Evolutionary conservation across 1,140 invertebrate genomes (phyloP), one percentile per base, ranked within the genome.

Genomic region (Spodoptera litura): DNA sequence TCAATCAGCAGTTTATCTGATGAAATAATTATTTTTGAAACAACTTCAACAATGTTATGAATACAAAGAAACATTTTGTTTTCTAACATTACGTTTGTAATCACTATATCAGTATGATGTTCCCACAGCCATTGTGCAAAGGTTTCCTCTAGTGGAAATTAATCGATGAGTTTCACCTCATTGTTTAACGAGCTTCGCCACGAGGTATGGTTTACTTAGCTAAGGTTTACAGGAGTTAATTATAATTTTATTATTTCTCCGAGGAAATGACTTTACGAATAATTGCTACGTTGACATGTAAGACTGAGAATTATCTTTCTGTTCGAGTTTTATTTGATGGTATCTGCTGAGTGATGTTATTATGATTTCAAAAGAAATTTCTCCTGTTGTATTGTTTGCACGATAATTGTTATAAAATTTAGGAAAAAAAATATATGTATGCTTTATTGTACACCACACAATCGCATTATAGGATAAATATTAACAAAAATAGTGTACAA

Each of bases 151-250:
- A 64, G 73, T 53, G 49, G 73, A 75, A 75, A 75, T 55, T 73
- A 52, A 84, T 81, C 78, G 78, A 83, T 80, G 81, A 85, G 79
- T 85, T 85, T 85, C 82, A 81, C 84, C 78, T 76, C 78, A 83
- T 83, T 85, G 80, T 83, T 71, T 59, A n/a, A 79, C 25, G 38
- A 44, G 38, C 38, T 6, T 6, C 6, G 38, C 38, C 35, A 66
- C 20, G 52, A 66, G 38, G 27, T 59, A 62, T 31, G 55, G 72
- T 73, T 81, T 61, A 78, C 75, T 77, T 20, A 64, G 49, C 61
- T 15, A 31, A 70, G 73, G 11, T 75, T 53, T 62, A n/a, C 58
- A 75, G 49, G 73, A 64, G 73, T 15, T 64, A 62, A 75, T 70
- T 70, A 53, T 31, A 49, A 52, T 49, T 70, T 52, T 20, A 13